phyloP scores from a whole-genome alignment of 1,140 invertebrate genomes.

The Zaprionus gabonicus region DNA sequence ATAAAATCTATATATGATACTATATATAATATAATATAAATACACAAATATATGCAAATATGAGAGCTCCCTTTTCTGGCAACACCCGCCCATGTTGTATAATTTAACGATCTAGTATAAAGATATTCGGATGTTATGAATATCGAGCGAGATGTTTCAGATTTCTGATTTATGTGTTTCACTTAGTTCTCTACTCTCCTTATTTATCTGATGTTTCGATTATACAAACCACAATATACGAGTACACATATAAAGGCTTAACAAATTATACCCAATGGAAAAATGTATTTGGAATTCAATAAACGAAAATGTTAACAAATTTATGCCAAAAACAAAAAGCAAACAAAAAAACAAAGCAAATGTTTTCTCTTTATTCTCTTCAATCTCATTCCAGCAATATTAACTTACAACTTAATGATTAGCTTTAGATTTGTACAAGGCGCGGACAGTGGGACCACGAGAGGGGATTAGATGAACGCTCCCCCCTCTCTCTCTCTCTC shows the following conservation, averaged over 20 bases:
- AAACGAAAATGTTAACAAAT: slow-evolving; percentile 78
- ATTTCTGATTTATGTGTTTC: slow-evolving; percentile 28
- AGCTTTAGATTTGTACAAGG: slow-evolving; percentile 72
- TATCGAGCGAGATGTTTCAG: slow-evolving; percentile 15
- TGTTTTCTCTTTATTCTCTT: slow-evolving; percentile 2
- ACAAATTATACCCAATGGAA: slow-evolving; percentile 62
- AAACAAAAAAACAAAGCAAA: slow-evolving; percentile 1
- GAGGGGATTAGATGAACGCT: neutral
- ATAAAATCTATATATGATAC: slow-evolving; percentile 41
- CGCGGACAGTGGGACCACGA: slow-evolving; percentile 31
- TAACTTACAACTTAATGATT: slow-evolving; percentile 71
- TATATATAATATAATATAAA: slow-evolving; percentile 29
- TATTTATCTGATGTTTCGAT: slow-evolving; percentile 19
- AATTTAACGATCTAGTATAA: slow-evolving; percentile 56
- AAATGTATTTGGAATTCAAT: slow-evolving; percentile 80
- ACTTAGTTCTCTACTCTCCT: neutral
- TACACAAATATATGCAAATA: slow-evolving; percentile 29
- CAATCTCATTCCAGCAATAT: slow-evolving; percentile 37
- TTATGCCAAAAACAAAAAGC: slow-evolving; percentile 52
- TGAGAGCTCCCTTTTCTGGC: slow-evolving; percentile 71
- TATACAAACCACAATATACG: slow-evolving; percentile 51
- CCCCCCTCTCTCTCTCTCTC: neutral
- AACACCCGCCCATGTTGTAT: slow-evolving; percentile 79
- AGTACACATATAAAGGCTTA: slow-evolving; percentile 48
- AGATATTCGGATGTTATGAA: slow-evolving; percentile 36